Evolutionary conservation across 2,888 invertebrate genomes (phyloP).

Genomic region (Chrysotoxum bicinctum): DNA sequence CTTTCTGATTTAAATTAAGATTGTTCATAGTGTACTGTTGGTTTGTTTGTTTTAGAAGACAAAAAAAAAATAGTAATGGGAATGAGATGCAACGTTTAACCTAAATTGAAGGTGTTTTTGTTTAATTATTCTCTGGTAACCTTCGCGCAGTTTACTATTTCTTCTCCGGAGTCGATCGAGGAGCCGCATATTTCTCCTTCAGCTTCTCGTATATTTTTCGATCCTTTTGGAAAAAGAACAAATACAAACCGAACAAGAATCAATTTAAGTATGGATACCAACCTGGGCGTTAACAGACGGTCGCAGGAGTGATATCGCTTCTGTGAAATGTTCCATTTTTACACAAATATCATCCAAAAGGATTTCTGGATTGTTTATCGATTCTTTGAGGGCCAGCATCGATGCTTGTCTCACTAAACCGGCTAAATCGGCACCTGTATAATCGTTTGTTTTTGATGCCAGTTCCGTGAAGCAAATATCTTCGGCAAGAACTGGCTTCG

Average conservation of each 20-base stretch:
- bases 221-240: constrained; percentile 82
- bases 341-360: constrained; percentile 84
- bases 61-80: constrained; percentile 6
- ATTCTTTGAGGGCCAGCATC: constrained; percentile 89
- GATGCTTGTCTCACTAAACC: constrained; percentile 95
- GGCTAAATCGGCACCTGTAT: constrained; percentile 96
- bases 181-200: constrained; percentile 85
- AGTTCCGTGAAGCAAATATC: constrained; percentile 90
- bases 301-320: constrained; percentile 89
- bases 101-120: constrained; percentile 47
- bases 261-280: not conserved
- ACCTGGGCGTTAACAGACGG: constrained; percentile 93
- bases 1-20: not conserved
- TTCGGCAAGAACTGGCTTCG: constrained; percentile 87
- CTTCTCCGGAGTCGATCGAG: constrained; percentile 74
- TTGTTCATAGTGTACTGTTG: not conserved
- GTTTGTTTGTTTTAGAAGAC: constrained; percentile 2
- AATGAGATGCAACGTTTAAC: constrained; percentile 17
- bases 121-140: not conserved
- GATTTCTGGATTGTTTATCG: constrained; percentile 84
- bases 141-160: constrained; percentile 5
- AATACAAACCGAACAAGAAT: constrained; percentile 62
- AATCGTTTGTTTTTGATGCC: constrained; percentile 88
- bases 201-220: constrained; percentile 89
- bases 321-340: constrained; percentile 87